phyloP scores from a whole-genome alignment of 2,113 vertebrate species.

The Eptesicus fuscus region DNA sequence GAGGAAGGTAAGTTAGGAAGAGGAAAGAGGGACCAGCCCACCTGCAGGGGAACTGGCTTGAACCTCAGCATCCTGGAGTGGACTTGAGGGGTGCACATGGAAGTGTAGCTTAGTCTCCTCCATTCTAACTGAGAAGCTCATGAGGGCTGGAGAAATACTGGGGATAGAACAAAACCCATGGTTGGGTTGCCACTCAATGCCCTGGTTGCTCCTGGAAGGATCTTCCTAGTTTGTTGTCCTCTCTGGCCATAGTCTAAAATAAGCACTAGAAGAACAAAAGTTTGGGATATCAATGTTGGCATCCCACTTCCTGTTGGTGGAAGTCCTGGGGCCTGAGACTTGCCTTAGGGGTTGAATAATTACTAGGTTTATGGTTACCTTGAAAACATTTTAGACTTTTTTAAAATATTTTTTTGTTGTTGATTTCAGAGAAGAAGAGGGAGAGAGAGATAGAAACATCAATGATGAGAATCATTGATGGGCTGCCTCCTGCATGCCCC shows the following conservation, averaged over 20 bases:
- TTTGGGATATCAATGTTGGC: background rate
- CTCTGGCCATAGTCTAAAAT: background rate
- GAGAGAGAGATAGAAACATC: too few species aligned
- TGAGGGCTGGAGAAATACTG: background rate
- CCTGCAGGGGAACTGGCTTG: background rate
- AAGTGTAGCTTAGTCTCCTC: background rate
- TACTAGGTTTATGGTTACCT: background rate
- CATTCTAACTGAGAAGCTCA: background rate
- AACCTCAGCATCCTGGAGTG: background rate
- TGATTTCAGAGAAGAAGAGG: too few species aligned
- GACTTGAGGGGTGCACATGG: background rate
- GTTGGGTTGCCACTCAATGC: background rate
- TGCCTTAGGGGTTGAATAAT: background rate
- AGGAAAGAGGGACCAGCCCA: background rate
- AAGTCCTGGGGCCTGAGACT: background rate
- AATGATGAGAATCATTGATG: too few species aligned
- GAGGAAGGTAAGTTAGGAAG: background rate
- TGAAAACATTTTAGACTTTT: slow-evolving; percentile 19
- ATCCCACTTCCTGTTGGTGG: background rate
- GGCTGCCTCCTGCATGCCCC: too few species aligned
- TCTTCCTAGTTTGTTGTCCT: background rate
- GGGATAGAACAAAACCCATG: background rate
- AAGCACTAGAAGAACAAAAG: background rate
- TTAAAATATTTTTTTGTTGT: too few species aligned
- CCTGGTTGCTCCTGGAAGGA: background rate